Percentiles rank a stretch among this genome's conserved stretches.
phyloP scores from a whole-genome alignment of 2,113 vertebrate species.

The Corythornis cristatus region DNA sequence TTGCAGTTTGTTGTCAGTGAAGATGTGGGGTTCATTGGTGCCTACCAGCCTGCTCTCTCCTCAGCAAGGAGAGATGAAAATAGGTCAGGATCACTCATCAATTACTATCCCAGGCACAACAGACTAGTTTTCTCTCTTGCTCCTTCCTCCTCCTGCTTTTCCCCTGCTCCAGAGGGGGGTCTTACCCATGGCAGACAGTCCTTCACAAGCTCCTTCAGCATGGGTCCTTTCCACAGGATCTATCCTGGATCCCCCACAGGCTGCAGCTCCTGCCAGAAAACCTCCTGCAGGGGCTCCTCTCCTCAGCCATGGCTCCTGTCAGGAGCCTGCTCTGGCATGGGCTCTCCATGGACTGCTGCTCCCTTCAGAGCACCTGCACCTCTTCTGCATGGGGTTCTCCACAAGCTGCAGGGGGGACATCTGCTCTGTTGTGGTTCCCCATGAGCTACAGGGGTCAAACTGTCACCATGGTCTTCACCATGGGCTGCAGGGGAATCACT shows the following conservation, averaged over 20 bases:
- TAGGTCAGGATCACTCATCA: not conserved
- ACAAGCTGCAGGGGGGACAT: no score
- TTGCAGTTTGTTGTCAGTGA: not conserved
- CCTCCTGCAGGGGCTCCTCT: not conserved
- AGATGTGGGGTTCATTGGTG: not conserved
- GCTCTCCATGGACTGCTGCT: not conserved
- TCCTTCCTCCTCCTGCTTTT: not conserved
- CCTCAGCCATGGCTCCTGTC: not conserved
- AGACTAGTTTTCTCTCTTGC: not conserved
- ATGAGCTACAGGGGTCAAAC: not conserved
- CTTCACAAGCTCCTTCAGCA: not conserved
- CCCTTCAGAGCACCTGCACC: not conserved
- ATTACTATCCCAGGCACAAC: not conserved
- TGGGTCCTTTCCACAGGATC: not conserved
- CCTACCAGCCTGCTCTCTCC: not conserved
- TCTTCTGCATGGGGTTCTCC: fast-evolving
- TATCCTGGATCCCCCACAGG: not conserved
- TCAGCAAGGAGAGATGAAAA: not conserved
- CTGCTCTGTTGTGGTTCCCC: not conserved
- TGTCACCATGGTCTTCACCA: not conserved
- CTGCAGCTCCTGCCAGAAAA: not conserved
- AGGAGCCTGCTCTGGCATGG: not conserved
- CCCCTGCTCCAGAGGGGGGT: fast-evolving
- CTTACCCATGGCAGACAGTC: no score
- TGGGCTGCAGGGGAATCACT: not conserved